Conservation (phyloP, 2,797 vertebrate species). For the Labeo calbasu region DNA sequence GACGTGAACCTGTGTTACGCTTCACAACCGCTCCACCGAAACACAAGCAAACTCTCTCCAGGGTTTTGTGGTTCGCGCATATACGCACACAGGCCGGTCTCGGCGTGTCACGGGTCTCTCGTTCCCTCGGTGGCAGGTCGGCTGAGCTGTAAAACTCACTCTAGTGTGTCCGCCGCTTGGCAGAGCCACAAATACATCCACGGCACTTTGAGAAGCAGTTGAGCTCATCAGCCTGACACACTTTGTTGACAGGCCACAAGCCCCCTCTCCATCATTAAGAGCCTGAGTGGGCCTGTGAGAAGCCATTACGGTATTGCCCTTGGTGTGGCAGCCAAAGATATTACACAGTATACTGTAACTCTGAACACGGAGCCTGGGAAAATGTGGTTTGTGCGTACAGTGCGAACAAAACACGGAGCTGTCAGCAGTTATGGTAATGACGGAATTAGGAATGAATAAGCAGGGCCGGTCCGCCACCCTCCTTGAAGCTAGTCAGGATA, state of each 20-base stretch:
- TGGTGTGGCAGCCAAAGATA: slow-evolving; percentile 37
- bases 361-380: slow-evolving; percentile 18
- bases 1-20: slow-evolving; percentile 61
- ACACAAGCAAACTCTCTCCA: slow-evolving; percentile 39
- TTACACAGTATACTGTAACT: slow-evolving; percentile 15
- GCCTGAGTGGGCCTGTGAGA: slow-evolving; percentile 40
- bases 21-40: slow-evolving; percentile 53
- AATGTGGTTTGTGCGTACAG: slow-evolving; percentile 42
- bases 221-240: slow-evolving; percentile 53
- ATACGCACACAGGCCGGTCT: slow-evolving; percentile 20
- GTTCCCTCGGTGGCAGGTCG: slow-evolving; percentile 42
- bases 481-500: slow-evolving; percentile 12
- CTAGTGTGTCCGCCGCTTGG: slow-evolving; percentile 47
- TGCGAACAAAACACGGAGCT: slow-evolving; percentile 27
- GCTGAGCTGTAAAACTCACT: slow-evolving; percentile 51
- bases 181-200: slow-evolving; percentile 40
- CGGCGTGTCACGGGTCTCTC: slow-evolving; percentile 23
- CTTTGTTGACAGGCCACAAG: slow-evolving; percentile 47
- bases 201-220: slow-evolving; percentile 50
- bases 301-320: slow-evolving; percentile 24
- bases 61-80: slow-evolving; percentile 17
- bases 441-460: slow-evolving; percentile 14
- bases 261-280: slow-evolving; percentile 48
- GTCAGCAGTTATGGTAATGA: slow-evolving; percentile 31
- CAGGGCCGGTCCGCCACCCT: neutral